Conservation (phyloP, 2,113 vertebrate genomes). For the Illadopsis cleaveri region DNA sequence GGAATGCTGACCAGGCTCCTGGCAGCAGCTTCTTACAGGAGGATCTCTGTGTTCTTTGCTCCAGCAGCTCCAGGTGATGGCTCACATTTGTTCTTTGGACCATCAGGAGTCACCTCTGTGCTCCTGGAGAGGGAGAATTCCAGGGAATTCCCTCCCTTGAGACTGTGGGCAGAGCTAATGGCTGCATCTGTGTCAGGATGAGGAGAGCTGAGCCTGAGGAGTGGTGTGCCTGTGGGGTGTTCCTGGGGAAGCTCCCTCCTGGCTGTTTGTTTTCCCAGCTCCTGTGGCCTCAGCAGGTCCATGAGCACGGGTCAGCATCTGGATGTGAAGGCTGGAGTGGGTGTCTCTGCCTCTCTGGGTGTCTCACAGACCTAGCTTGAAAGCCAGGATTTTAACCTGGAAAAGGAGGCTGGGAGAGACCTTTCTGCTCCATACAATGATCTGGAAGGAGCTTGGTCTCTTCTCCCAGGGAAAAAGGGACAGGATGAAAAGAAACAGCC, state of each 20-base stretch:
- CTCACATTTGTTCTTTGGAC: background rate
- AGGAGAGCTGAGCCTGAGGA: background rate
- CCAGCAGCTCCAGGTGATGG: background rate
- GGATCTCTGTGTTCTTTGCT: background rate
- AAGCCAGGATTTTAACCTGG: background rate
- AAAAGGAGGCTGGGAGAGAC: background rate
- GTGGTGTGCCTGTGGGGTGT: background rate
- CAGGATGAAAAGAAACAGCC: background rate
- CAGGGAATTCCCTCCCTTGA: background rate
- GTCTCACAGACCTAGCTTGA: background rate
- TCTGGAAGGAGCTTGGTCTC: background rate
- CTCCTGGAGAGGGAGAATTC: background rate
- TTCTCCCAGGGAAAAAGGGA: background rate
- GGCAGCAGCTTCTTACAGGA: background rate
- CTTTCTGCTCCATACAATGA: background rate
- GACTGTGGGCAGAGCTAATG: background rate
- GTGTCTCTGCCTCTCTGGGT: background rate
- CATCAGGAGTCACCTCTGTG: background rate
- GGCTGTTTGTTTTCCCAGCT: background rate
- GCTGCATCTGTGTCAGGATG: background rate
- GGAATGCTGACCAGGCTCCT: background rate
- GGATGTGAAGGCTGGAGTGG: background rate
- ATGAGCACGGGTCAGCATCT: rapidly evolving
- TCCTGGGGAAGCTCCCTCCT: background rate
- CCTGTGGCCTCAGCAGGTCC: background rate